phyloP scores from a whole-genome alignment of 2,888 invertebrate genomes.

The Cerceris ruficornis region DNA sequence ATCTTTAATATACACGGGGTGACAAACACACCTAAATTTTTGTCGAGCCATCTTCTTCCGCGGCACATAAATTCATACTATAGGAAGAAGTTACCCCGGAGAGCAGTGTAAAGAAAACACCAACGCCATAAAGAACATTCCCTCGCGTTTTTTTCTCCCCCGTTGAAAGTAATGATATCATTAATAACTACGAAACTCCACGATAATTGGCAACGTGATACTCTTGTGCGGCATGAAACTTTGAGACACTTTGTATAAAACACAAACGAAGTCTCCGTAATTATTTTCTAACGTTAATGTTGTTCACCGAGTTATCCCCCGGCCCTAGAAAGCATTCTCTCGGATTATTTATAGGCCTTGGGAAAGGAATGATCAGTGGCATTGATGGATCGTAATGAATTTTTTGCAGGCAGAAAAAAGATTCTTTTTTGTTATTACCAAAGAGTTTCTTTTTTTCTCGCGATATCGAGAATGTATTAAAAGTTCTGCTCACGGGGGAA shows the following conservation, averaged over 20 bases:
- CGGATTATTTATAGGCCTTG: slow-evolving; percentile 24
- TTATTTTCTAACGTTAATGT: slow-evolving; percentile 51
- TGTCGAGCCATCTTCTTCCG: not conserved
- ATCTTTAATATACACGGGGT: too few species aligned
- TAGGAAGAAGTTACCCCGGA: slow-evolving; percentile 12
- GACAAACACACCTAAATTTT: too few species aligned
- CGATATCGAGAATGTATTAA: too few species aligned
- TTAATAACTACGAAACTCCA: slow-evolving; percentile 63
- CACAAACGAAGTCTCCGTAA: slow-evolving; percentile 53
- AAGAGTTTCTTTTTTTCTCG: too few species aligned
- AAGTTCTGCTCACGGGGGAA: too few species aligned
- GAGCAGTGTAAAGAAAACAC: slow-evolving; percentile 25
- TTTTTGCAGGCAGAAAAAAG: too few species aligned
- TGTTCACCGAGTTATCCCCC: slow-evolving; percentile 18
- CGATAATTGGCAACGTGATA: slow-evolving; percentile 67
- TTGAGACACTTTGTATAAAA: slow-evolving; percentile 60
- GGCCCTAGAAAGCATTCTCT: slow-evolving; percentile 8
- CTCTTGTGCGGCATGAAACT: slow-evolving; percentile 52
- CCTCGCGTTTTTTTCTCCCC: slow-evolving; percentile 50
- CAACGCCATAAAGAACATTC: slow-evolving; percentile 37
- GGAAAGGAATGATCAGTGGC: not conserved
- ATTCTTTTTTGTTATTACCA: too few species aligned
- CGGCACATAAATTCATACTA: slow-evolving; percentile 23
- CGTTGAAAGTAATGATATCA: slow-evolving; percentile 57
- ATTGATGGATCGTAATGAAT: too few species aligned